Evolutionary conservation across 2,113 vertebrate species (phyloP).

Genomic region (Nanorana parkeri): DNA sequence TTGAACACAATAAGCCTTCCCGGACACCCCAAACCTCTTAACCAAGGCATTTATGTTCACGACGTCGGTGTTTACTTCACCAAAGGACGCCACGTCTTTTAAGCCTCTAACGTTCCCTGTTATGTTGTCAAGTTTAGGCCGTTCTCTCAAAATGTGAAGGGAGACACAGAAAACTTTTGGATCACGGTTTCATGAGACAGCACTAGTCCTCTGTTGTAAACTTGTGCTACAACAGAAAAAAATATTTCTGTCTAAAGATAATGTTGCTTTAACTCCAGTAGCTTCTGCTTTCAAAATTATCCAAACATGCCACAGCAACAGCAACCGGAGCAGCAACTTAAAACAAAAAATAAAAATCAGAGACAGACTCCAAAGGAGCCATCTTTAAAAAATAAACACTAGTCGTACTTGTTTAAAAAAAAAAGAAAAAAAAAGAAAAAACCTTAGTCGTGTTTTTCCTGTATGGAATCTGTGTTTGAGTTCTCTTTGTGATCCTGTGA

Average conservation of each 20-base stretch:
- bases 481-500: constrained; percentile 73
- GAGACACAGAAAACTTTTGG: constrained; percentile 76
- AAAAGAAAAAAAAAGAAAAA: constrained; percentile 69
- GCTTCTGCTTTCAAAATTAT: constrained; percentile 72
- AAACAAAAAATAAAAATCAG: constrained; percentile 62
- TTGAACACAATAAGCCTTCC: constrained; percentile 88
- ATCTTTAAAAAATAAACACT: constrained; percentile 72
- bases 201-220: constrained; percentile 64
- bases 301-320: constrained; percentile 73
- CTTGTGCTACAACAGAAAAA: constrained; percentile 71
- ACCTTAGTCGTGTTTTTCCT: constrained; percentile 69
- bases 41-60: constrained; percentile 86
- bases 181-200: constrained; percentile 74
- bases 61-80: constrained; percentile 88
- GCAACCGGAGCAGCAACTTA: constrained; percentile 74
- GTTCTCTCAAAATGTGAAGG: constrained; percentile 74
- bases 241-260: constrained; percentile 62
- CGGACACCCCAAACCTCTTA: constrained; percentile 86
- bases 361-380: constrained; percentile 71
- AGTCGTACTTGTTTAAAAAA: constrained; percentile 75
- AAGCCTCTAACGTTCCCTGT: constrained; percentile 78
- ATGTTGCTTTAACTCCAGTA: constrained; percentile 63
- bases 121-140: constrained; percentile 77
- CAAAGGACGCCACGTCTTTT: constrained; percentile 89
- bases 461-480: constrained; percentile 66